Conservation (phyloP, 2,797 vertebrate species). For the Sorex maritimensis region DNA sequence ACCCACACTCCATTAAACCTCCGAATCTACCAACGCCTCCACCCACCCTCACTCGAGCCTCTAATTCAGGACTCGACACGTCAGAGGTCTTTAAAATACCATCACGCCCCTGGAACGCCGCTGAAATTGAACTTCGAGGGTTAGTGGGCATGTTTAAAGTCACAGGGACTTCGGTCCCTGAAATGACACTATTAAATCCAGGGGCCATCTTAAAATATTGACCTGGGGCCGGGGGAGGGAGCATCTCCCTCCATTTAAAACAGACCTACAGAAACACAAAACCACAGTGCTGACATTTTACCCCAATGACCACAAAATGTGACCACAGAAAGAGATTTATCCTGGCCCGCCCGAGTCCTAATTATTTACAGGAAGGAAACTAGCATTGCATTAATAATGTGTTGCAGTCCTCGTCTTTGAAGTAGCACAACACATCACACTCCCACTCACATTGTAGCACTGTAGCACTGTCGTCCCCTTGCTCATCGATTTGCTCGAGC, state of each 20-base stretch:
- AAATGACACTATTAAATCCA: background rate
- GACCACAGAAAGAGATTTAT: background rate
- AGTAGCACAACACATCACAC: background rate
- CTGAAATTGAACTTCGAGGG: background rate
- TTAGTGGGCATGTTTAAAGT: background rate
- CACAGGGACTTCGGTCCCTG: background rate
- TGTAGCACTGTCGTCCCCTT: too few relatives aligned
- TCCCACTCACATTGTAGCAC: background rate
- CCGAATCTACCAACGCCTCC: background rate
- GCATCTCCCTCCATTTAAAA: background rate
- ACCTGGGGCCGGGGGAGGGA: background rate
- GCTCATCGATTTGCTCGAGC: too few relatives aligned
- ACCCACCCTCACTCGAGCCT: background rate
- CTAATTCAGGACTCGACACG: background rate
- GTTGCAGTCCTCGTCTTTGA: background rate
- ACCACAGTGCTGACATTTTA: background rate
- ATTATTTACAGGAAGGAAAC: background rate
- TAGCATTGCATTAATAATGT: background rate
- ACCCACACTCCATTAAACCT: background rate
- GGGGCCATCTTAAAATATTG: background rate
- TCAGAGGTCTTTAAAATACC: background rate
- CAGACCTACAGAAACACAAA: conserved; percentile 1
- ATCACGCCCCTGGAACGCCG: too few relatives aligned
- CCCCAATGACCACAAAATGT: background rate
- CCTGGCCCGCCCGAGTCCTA: background rate